These are phyloP conservation scores for Drosophila leontia DNA, from an alignment of 1,140 invertebrate species.

Conservation along the genomic window DNA sequence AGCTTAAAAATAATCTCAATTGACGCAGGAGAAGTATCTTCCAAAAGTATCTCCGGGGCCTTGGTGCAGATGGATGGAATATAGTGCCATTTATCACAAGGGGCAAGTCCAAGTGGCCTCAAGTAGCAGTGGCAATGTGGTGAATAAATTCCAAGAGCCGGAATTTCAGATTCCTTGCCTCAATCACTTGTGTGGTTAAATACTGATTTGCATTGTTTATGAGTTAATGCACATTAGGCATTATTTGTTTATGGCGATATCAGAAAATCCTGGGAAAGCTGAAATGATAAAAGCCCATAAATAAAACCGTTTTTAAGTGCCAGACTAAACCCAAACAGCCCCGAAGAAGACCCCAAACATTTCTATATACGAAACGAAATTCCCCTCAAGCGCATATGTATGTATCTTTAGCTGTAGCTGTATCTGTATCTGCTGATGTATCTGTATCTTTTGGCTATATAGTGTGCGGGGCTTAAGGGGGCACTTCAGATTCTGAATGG, in stretches of 20 bases:
- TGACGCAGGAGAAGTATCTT: constrained; percentile 20
- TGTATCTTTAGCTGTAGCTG: neutral
- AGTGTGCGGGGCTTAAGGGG: constrained; percentile 14
- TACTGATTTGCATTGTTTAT: constrained; percentile 76
- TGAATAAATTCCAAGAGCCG: constrained; percentile 40
- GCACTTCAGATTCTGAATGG: constrained; percentile 42
- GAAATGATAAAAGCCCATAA: constrained; percentile 73
- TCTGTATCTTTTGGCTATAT: neutral
- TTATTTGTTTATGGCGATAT: constrained; percentile 74
- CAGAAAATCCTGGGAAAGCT: constrained; percentile 42
- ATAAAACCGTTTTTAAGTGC: constrained; percentile 69
- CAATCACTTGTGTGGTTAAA: constrained; percentile 68
- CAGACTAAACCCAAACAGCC: constrained; percentile 54
- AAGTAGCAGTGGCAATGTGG: constrained; percentile 67
- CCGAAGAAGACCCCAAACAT: constrained; percentile 29
- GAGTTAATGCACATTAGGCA: constrained; percentile 63
- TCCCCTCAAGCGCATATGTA: neutral
- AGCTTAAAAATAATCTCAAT: constrained; percentile 49
- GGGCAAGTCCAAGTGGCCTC: constrained; percentile 33
- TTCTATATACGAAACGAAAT: constrained; percentile 34
- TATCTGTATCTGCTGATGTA: no score
- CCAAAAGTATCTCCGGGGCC: neutral
- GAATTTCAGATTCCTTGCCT: constrained; percentile 25
- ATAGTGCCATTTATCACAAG: constrained; percentile 47
- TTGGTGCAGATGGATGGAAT: constrained; percentile 35